Base-by-base conservation (phyloP, 1,140 invertebrate genomes). In the Leptonema lineaticorne region DNA sequence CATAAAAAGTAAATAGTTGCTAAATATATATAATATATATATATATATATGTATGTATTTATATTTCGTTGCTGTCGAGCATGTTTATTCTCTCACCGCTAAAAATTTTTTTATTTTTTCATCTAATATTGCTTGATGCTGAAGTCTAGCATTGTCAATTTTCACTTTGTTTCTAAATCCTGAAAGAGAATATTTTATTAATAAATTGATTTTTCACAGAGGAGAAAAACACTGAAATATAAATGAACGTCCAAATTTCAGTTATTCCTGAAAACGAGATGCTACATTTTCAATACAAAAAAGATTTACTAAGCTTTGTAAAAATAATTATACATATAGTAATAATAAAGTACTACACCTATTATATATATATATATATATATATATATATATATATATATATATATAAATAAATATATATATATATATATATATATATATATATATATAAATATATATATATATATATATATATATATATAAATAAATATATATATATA, bases 71-170 rank as follows among this genome's bases (percentile, higher is more conserved):
- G 50, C 18, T 53, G 50, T 53, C 20, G 50, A 22, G 27, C 50
- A 24, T 53, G 50, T 29, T 37, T 59, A 29, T 59, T 75, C 74
- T 79, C 90, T 91, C 87, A 95, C 93, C 91, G 91, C 91, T 84
- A 94, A 85, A 84, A 94, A 95, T 83, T 92, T 94, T 90, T 93
- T 93, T 84, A 94, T 94, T 89, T 93, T 94, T 84, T 93, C 91
- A 82, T 93, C 91, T 84, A 94, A 87, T 80, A 94, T 92, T 80
- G 91, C 90, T 82, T 92, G 90, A 72, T 89, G 85, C 82, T 87
- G 89, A 81, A 86, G 85, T 80, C 85, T 85, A 78, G 88, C 86
- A 76, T 83, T 78, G 69, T 76, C 85, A 75, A 86, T 78, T 81
- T 85, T 85, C 80, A 85, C 85, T 79, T 84, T 83, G 78, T 85